These are phyloP conservation scores for Heliothis subflexa DNA, from an alignment of 1,140 invertebrate species.

Conservation along the genomic window DNA sequence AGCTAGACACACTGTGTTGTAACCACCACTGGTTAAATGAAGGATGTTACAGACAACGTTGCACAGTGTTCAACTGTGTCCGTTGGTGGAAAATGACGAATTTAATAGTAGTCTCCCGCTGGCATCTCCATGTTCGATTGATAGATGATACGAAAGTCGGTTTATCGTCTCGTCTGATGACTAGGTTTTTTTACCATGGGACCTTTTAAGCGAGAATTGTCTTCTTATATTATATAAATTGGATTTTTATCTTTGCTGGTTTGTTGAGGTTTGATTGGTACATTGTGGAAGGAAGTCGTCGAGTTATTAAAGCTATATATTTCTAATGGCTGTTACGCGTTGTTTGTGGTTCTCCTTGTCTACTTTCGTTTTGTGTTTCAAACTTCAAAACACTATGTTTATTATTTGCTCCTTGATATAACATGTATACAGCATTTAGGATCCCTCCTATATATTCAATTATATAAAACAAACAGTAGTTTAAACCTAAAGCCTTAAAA, in stretches of 20 bases:
- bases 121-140: conserved; percentile 71
- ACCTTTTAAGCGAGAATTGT: conserved; percentile 73
- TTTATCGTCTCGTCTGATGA: conserved; percentile 61
- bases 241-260: conserved; percentile 58
- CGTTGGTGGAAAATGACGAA: conserved; percentile 52
- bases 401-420: background rate
- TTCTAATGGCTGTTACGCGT: background rate
- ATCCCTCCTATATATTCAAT: too few relatives aligned
- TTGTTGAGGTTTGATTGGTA: conserved; percentile 49
- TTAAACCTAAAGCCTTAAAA: background rate
- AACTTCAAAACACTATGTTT: background rate
- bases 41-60: background rate
- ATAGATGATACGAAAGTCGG: conserved; percentile 73
- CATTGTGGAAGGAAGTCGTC: conserved; percentile 24
- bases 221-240: conserved; percentile 60
- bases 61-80: conserved; percentile 39
- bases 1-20: conserved; percentile 41
- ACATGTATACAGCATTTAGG: too few relatives aligned
- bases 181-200: conserved; percentile 63
- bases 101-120: conserved; percentile 73
- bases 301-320: conserved; percentile 8
- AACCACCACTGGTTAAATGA: too few relatives aligned
- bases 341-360: background rate
- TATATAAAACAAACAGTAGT: background rate
- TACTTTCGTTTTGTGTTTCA: background rate